Conservation (phyloP, 2,888 invertebrate species). For the Conops quadrifasciatus region DNA sequence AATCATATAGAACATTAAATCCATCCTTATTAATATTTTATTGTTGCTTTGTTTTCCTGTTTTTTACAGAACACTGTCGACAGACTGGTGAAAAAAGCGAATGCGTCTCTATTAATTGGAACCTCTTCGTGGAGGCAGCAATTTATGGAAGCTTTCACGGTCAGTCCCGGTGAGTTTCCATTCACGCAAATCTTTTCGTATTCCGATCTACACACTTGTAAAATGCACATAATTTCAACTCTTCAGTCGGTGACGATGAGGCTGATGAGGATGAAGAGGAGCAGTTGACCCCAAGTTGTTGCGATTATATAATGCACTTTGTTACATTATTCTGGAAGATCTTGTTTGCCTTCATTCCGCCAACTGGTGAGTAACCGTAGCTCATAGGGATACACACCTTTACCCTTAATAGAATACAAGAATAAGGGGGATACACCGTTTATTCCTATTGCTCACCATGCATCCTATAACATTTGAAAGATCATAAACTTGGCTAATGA, state of each 20-base stretch:
- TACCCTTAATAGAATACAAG: no score
- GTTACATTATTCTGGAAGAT: conserved; percentile 98
- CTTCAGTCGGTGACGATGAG: conserved; percentile 60
- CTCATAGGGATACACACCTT: no score
- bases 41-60: no score
- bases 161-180: conserved; percentile 77
- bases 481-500: no score
- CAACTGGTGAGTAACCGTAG: conserved; percentile 76
- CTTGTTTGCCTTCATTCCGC: conserved; percentile 96
- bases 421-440: not conserved
- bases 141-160: conserved; percentile 95
- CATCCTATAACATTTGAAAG: not conserved
- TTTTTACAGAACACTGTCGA: conserved; percentile 90
- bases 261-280: conserved; percentile 69
- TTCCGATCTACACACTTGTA: no score
- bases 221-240: not conserved
- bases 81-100: conserved; percentile 96
- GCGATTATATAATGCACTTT: conserved; percentile 95
- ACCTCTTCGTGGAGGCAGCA: conserved; percentile 99
- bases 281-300: conserved; percentile 79
- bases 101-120: conserved; percentile 90
- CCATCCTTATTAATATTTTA: no score
- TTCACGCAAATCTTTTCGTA: not conserved
- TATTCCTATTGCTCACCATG: not conserved
- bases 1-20: no score